A percentile compares a stretch with the other conserved stretches of the same genome.
phyloP scores from a whole-genome alignment of 2,797 vertebrate genomes.

The Takifugu rubripes region DNA sequence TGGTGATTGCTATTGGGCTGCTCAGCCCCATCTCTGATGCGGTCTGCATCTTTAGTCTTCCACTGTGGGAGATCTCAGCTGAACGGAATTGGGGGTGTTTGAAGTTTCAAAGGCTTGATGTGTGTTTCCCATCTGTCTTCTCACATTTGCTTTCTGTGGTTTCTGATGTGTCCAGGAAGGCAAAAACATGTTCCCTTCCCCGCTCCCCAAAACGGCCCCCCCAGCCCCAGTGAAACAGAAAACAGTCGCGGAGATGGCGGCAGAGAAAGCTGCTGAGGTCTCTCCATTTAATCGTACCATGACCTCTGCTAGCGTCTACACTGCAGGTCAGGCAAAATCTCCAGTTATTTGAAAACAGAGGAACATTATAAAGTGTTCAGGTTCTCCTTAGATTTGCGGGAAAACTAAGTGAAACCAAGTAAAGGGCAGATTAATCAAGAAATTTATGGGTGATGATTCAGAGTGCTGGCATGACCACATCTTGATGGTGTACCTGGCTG shows the following conservation, averaged over 20 bases:
- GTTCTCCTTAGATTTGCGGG: too few species aligned
- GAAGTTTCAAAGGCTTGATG: constrained; percentile 31
- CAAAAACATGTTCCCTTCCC: constrained; percentile 74
- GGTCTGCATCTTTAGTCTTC: constrained; percentile 19
- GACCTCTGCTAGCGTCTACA: constrained; percentile 69
- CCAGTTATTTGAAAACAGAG: too few species aligned
- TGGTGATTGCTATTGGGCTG: constrained; percentile 56
- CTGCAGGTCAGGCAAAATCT: constrained; percentile 62
- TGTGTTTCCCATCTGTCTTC: constrained; percentile 49
- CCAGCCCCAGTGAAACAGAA: constrained; percentile 64
- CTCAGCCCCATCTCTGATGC: constrained; percentile 44
- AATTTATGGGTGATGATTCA: too few species aligned
- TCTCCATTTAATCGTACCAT: constrained; percentile 72
- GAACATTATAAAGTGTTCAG: too few species aligned
- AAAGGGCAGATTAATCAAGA: too few species aligned
- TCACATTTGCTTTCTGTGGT: constrained; percentile 32
- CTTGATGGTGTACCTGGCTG: not conserved
- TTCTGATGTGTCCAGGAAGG: constrained; percentile 62
- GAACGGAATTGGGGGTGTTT: constrained; percentile 16
- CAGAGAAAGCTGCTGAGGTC: constrained; percentile 59
- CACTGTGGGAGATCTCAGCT: constrained; percentile 25
- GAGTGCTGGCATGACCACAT: not conserved
- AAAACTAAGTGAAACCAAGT: too few species aligned
- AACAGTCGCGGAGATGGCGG: constrained; percentile 56
- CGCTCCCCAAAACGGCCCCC: constrained; percentile 64